Evolutionary conservation across 2,797 vertebrate species (phyloP).

Genomic region (Xenentodon cancila): DNA sequence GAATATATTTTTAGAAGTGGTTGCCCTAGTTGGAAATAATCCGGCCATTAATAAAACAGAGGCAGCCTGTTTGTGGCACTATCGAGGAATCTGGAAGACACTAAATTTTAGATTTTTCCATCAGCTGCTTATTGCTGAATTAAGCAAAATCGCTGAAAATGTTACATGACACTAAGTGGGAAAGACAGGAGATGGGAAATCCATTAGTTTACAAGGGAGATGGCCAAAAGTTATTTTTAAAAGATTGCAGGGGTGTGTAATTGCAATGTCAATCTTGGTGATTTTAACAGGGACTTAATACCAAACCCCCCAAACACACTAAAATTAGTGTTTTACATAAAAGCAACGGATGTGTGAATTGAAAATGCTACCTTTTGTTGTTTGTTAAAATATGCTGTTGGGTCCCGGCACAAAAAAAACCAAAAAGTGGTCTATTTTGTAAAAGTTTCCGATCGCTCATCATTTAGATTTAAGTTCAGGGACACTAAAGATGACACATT

Average conservation of each 20-base stretch:
- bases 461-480: no score
- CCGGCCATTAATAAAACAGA: constrained; percentile 3
- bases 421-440: no score
- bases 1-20: constrained; percentile 17
- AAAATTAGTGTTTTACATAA: constrained; percentile 24
- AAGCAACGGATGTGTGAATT: not conserved
- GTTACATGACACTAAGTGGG: constrained; percentile 22
- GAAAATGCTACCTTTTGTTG: not conserved
- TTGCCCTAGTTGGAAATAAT: constrained; percentile 22
- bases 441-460: no score
- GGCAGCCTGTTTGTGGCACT: not conserved
- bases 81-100: constrained; percentile 29
- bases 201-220: constrained; percentile 38
- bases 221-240: constrained; percentile 42
- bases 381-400: not conserved
- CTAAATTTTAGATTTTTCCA: constrained; percentile 18
- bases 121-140: constrained; percentile 31
- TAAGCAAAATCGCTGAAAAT: constrained; percentile 27
- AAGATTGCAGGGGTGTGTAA: constrained; percentile 44
- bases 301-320: constrained; percentile 16
- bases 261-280: constrained; percentile 41
- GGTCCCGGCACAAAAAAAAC: not conserved
- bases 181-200: constrained; percentile 31
- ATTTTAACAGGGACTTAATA: constrained; percentile 35
- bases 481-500: no score